A percentile compares a stretch with the other conserved stretches of the same genome.
Conservation (phyloP, 1,140 invertebrate genomes). For the Wasmannia auropunctata region DNA sequence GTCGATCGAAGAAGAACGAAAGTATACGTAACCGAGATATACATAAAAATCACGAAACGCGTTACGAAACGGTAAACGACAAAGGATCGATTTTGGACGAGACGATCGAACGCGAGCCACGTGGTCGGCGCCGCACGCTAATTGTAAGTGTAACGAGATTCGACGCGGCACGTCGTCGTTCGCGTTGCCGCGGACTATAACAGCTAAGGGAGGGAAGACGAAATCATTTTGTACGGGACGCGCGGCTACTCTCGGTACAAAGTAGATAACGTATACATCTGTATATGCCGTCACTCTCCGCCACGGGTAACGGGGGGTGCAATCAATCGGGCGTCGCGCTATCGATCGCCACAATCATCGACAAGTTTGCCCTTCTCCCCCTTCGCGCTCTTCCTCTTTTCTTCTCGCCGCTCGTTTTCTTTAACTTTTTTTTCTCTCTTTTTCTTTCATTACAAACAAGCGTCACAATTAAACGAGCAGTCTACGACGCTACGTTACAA, state of each 20-base stretch:
- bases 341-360: conserved; percentile 41
- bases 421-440: too few relatives aligned
- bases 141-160: conserved; percentile 8
- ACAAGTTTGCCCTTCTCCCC: background rate
- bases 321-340: background rate
- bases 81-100: background rate
- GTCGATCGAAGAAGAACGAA: conserved; percentile 17
- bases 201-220: conserved; percentile 42
- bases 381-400: background rate
- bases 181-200: background rate
- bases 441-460: background rate
- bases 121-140: background rate
- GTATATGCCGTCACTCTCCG: background rate
- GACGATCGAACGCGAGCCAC: background rate
- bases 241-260: background rate
- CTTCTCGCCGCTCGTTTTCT: background rate
- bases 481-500: conserved; percentile 33
- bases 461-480: background rate
- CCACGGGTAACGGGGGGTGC: background rate
- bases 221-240: conserved; percentile 40
- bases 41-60: background rate
- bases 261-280: conserved; percentile 44
- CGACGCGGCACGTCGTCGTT: background rate
- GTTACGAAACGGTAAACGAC: background rate
- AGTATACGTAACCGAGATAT: conserved; percentile 6